Percentiles rank a stretch among this genome's conserved stretches.
Conservation (phyloP, 2,797 vertebrate species). For the Pachyuromys duprasi region DNA sequence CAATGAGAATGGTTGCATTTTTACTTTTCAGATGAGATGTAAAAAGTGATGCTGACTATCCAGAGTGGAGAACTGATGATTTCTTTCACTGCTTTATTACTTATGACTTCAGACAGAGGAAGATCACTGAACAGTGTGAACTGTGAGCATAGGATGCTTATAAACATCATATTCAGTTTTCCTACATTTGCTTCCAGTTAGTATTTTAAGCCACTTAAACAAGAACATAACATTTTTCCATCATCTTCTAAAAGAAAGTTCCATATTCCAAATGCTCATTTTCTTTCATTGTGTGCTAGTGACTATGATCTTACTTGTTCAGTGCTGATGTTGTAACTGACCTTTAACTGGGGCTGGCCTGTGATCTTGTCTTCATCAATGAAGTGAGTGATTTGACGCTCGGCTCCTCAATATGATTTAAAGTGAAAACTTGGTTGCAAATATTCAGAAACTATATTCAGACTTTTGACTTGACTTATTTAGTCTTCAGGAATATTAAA, state of each 20-base stretch:
- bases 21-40: conserved; percentile 38
- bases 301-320: not conserved
- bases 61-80: not conserved
- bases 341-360: not conserved
- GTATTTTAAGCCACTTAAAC: conserved; percentile 39
- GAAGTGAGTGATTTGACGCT: not conserved
- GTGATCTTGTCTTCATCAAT: not conserved
- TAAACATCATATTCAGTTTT: conserved; percentile 46
- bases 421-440: conserved; percentile 28
- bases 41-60: not conserved
- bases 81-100: conserved; percentile 7
- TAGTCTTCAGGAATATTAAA: conserved; percentile 2
- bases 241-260: not conserved
- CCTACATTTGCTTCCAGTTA: not conserved
- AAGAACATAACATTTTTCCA: not conserved
- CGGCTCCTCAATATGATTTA: conserved; percentile 11
- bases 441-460: not conserved
- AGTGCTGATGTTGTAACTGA: not conserved
- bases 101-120: not conserved
- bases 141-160: not conserved
- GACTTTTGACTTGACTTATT: not conserved
- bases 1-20: conserved; percentile 39
- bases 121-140: conserved; percentile 2
- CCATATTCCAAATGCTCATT: not conserved
- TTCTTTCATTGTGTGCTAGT: not conserved